Evolutionary conservation across 2,113 vertebrate species (phyloP), one percentile per base, ranked within the genome.

Genomic region (Trichechus manatus): DNA sequence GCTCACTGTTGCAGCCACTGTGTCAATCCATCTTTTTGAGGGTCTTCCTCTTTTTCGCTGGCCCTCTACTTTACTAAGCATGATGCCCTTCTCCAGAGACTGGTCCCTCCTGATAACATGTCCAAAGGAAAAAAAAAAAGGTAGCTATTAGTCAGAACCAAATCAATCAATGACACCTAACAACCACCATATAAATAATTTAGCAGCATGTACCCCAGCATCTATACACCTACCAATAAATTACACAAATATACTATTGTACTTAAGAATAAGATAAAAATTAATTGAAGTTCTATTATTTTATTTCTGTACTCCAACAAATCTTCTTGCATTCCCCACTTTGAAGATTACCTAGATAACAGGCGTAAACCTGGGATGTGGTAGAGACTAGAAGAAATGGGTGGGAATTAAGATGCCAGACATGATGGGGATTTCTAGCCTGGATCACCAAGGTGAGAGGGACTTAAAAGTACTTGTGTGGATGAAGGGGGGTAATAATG

Each of bases 261-360:
- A 82, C 47, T 93, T 78, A 33, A 78, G 4, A 31, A 22, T 79
- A 79, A 93, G n/a, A 84, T 36, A 75, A 53, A 93, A 87, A 82
- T 53, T 53, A 87, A 82, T 44, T 53, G 19, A 94, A 86, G 39
- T 81, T 80, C 36, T 70, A 83, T 87, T 53, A 68, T 29, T 72
- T 87, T 66, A 92, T 75, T 92, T 13, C 74, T 78, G 13, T 6
- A 59, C 25, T 31, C 59, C 42, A 64, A 14, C 36, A 36, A 89
- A 86, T 64, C 61, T 56, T 64, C 61, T 56, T 82, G 19, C 22
- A 83, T 27, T 39, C 17, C 36, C 17, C 47, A 64, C 66, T 82
- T 42, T 3, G 15, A 72, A 77, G 59, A 78, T 50, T 29, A 70
- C 36, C 42, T n/a, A 44, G 25, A 19, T 13, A 68, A 91, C 20